Base-by-base conservation (phyloP, 2,888 invertebrate species). In the Urechis unicinctus region DNA sequence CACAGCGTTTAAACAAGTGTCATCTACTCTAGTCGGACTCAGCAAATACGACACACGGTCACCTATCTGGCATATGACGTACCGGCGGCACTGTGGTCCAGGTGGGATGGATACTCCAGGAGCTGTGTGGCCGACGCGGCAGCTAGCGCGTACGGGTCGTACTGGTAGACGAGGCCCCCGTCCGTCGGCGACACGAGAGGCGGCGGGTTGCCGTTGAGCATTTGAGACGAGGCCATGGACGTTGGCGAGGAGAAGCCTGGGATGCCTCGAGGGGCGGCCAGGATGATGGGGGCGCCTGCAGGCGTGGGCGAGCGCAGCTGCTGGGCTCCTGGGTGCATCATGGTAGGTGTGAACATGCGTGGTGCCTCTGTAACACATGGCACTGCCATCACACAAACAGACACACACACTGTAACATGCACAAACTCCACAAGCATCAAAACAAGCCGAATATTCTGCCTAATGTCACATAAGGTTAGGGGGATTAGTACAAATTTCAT, bases 221-320 rank as follows among this genome's bases (percentile, higher is more conserved):
- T 21, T 25, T 31, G n/a, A 21, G 49, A 13, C n/a, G 17, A 13
- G 45, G 45, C 9, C 22, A 22, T 22, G n/a, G n/a, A n/a, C 9
- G 36, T 36, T 9, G 36, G 36, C 17, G 36, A 36, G 45, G 13
- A 17, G 13, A 41, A 43, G 52, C 52, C 47, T 43, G 45, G 48
- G 52, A 56, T 31, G 52, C 44, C 36, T 22, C 29, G 22, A 21
- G 13, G 13, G 45, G 45, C 53, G 13, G 59, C 91, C 62, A 94
- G 84, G 70, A 95, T 94, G 73, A 95, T 83, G 2, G 94, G 95
- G 1, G 94, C 92, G 28, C 94, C 91, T 22, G 92, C 78, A 0
- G 92, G 92, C 13, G 89, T 86, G 51, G 84, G 86, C 2, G 85
- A 83, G 9, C 44, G 42, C 44, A 52, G 17, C 52, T 41, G 25